Evolutionary conservation across 2,113 vertebrate genomes (phyloP), one percentile per base, ranked within the genome.

Genomic region (Numida meleagris): DNA sequence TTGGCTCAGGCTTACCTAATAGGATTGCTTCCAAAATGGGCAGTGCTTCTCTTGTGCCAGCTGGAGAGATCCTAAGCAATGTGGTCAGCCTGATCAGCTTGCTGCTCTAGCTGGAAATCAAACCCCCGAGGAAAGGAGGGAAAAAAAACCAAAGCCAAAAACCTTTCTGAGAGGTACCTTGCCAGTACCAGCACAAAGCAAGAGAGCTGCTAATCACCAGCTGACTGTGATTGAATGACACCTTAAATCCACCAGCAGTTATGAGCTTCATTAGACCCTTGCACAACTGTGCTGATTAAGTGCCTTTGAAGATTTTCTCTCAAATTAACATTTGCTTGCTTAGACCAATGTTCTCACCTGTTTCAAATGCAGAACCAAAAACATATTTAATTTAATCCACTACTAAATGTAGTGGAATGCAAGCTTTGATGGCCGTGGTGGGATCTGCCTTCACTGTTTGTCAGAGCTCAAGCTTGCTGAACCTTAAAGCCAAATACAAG

Each of bases 281-380:
- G 55, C 16, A 42, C 67, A 72, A 40, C 33, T 57, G 48, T 65
- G 74, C 57, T 48, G 51, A 86, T 77, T 36, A 65, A 82, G 13
- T 51, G 43, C 40, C 72, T 82, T 62, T 84, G 62, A 88, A 87
- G 53, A 36, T 89, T 84, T 87, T 61, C 38, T 78, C 15, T 79
- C 67, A 46, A 85, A 76, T 18, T 40, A 75, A 82, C 40, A 25
- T 55, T 81, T 43, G 12, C 36, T 76, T 79, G 18, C 6, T 4
- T 46, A 83, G 63, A 55, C 25, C 58, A 33, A 6, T 29, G n/a
- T 68, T 50, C 20, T 68, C 29, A 51, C 40, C 62, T 67, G 3
- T 48, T 84, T 90, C 24, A 34, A 50, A 18, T 50, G 82, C 72
- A 31, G 50, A 55, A 36, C 5, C 31, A 31, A 94, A 72, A 73